phyloP scores from a whole-genome alignment of 2,797 vertebrate species.

The Lindbergichthys nudifrons region DNA sequence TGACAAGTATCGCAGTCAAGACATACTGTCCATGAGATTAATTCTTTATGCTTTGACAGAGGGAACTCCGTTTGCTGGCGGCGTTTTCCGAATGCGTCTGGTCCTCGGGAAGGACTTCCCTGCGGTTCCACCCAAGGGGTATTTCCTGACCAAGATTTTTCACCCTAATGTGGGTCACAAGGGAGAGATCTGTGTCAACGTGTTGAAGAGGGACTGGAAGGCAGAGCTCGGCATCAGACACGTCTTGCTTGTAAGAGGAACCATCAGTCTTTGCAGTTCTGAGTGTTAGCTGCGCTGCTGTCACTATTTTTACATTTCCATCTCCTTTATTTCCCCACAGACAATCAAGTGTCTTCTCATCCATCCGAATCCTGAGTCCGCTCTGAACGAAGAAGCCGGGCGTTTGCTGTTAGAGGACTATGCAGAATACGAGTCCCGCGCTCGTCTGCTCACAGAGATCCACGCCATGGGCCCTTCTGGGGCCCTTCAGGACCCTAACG shows the following conservation, averaged over 20 bases:
- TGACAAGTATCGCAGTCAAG: conserved; percentile 33
- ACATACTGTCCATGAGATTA: conserved; percentile 64
- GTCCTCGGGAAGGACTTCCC: conserved; percentile 96
- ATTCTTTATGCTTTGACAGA: conserved; percentile 84
- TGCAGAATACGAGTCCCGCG: conserved; percentile 92
- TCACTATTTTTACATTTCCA: neutral
- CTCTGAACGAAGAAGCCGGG: conserved; percentile 93
- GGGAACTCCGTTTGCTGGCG: conserved; percentile 94
- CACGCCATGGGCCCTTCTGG: conserved; percentile 88
- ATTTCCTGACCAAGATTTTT: conserved; percentile 97
- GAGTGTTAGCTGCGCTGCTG: neutral
- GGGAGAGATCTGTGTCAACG: conserved; percentile 96
- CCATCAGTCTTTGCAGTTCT: neutral
- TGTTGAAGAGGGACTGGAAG: conserved; percentile 94
- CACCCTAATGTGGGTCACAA: conserved; percentile 95
- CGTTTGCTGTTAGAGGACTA: conserved; percentile 94
- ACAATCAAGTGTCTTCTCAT: conserved; percentile 97
- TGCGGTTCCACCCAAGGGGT: conserved; percentile 93
- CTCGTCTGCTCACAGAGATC: conserved; percentile 93
- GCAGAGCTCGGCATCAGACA: conserved; percentile 94
- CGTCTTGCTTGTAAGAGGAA: conserved; percentile 88
- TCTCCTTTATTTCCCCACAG: conserved; percentile 67
- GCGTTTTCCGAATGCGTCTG: conserved; percentile 94
- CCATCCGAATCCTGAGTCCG: conserved; percentile 94
- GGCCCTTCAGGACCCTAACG: conserved; percentile 81